Conservation (phyloP, 2,888 invertebrate genomes). For the Chymomyza procnemis region DNA sequence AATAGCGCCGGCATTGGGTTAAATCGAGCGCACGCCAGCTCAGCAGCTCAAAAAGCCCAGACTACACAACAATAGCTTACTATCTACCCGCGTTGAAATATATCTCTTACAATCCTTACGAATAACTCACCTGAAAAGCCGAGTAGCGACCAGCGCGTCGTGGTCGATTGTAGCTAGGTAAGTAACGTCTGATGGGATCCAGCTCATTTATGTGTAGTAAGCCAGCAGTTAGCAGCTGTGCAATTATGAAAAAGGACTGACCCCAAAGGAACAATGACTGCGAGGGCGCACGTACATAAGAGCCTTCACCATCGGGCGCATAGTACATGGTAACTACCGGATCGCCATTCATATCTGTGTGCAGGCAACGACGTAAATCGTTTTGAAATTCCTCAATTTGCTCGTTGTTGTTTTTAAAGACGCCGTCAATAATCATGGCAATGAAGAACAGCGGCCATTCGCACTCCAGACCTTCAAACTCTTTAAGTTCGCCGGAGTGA, state of each 20-base stretch:
- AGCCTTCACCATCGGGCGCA: slow-evolving; percentile 78
- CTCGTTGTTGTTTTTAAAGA: slow-evolving; percentile 90
- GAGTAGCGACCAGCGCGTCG: slow-evolving; percentile 95
- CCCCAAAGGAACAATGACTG: slow-evolving; percentile 92
- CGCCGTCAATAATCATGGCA: slow-evolving; percentile 97
- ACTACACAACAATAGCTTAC: neutral
- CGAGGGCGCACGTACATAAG: slow-evolving; percentile 77
- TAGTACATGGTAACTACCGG: slow-evolving; percentile 96
- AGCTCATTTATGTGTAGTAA: slow-evolving; percentile 95
- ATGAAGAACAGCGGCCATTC: slow-evolving; percentile 99
- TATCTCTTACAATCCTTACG: neutral
- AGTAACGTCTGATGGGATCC: slow-evolving; percentile 95
- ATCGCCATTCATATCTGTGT: slow-evolving; percentile 91
- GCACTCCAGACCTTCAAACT: slow-evolving; percentile 96
- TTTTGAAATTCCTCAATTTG: slow-evolving; percentile 96
- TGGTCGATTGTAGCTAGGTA: slow-evolving; percentile 97
- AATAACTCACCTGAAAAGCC: slow-evolving; percentile 91
- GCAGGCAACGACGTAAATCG: slow-evolving; percentile 88
- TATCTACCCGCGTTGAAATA: neutral
- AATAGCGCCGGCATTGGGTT: slow-evolving; percentile 1
- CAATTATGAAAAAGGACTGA: slow-evolving; percentile 96
- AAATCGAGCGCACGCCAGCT: neutral
- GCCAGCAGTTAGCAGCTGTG: slow-evolving; percentile 93
- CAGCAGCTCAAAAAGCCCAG: neutral
- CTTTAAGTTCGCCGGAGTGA: slow-evolving; percentile 93